Evolutionary conservation across 2,113 vertebrate species (phyloP), one percentile per base, ranked within the genome.

Genomic region (Phycodurus eques): DNA sequence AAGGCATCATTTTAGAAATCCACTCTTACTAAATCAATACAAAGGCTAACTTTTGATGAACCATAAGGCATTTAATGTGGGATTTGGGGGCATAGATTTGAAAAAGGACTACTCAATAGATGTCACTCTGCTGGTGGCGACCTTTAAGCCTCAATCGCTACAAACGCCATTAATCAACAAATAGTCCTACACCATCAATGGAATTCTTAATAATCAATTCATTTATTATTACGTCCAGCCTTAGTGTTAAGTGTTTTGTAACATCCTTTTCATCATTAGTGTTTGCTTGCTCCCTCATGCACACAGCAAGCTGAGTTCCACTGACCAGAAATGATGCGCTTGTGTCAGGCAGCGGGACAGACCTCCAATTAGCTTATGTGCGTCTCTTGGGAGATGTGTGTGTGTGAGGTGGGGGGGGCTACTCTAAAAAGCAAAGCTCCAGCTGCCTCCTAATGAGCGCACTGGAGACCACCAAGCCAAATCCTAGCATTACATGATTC

Each of bases 391-490:
- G 79, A 86, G 72, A 2, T 15, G 12, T 49, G 12, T 2, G 17
- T 39, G 8, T 31, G 11, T 39, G 80, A 2, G 15, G 81, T 83
- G 82, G 82, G 80, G 75, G 84, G 66, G 64, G 5, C 2, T 61
- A 17, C 59, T 85, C 72, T 69, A 73, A 72, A 72, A 79, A 14
- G 70, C 62, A 72, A 79, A 14, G 70, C 65, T 82, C 74, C 85
- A 80, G 80, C 80, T 80, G 67, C 82, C 78, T 90, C 74, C 81
- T 92, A 92, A 91, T 91, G 87, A 92, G 87, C 8, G 83, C 88
- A 85, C 80, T 80, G 76, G 89, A 89, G 88, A 90, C 89, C 80
- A 85, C 76, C 19, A 42, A 83, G 80, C 80, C 77, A 71, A 83
- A 83, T 57, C 69, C 72, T 79, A 8, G 33, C 77, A 2, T 39